Conservation (phyloP, 2,888 invertebrate species). For the Netelia inedita region DNA sequence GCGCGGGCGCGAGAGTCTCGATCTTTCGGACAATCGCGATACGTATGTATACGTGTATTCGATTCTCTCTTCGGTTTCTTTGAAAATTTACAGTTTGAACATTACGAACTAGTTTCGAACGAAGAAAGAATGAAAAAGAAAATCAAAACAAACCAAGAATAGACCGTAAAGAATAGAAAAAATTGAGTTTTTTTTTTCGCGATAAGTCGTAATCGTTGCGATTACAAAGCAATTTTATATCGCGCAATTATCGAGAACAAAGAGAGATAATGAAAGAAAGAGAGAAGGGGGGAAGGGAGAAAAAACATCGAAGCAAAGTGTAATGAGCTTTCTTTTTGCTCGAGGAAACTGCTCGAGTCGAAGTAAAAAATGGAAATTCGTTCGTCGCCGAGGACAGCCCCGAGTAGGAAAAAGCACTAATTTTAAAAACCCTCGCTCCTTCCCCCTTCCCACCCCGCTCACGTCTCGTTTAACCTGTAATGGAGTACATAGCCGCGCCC, state of each 20-base stretch:
- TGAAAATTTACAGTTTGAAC: neutral
- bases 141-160: neutral
- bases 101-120: neutral
- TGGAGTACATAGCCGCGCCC: slow-evolving; percentile 49
- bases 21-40: slow-evolving; percentile 37
- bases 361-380: slow-evolving; percentile 34
- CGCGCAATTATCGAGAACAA: too few relatives aligned
- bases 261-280: too few relatives aligned
- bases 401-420: neutral
- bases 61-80: slow-evolving; percentile 20
- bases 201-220: too few relatives aligned
- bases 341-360: neutral
- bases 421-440: neutral
- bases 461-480: slow-evolving; percentile 30
- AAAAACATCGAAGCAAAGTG: slow-evolving; percentile 5
- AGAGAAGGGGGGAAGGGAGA: neutral
- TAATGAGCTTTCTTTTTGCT: slow-evolving; percentile 15
- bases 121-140: neutral
- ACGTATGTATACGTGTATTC: neutral
- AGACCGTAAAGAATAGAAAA: neutral
- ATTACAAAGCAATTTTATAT: too few relatives aligned
- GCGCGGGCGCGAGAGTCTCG: neutral
- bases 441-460: neutral
- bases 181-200: too few relatives aligned
- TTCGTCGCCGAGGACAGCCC: too few relatives aligned